phyloP scores from a whole-genome alignment of 2,797 vertebrate genomes.

The Xyrichtys novacula region DNA sequence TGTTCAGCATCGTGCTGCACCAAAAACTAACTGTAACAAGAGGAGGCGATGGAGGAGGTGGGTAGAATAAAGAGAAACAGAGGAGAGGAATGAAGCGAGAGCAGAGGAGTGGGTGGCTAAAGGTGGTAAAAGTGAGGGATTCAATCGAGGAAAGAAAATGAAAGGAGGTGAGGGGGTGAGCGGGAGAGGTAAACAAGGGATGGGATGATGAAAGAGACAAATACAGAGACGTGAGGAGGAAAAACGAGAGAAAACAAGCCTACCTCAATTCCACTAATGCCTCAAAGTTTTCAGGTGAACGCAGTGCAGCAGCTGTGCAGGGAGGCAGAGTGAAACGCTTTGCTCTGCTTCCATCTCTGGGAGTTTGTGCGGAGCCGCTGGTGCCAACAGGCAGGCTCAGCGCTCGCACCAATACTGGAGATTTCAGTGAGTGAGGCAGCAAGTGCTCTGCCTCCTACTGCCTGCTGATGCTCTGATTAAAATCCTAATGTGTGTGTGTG shows the following conservation, averaged over 20 bases:
- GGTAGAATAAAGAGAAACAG: conserved; percentile 27
- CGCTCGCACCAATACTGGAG: conserved; percentile 50
- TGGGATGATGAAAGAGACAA: neutral
- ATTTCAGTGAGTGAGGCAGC: conserved; percentile 51
- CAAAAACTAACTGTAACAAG: conserved; percentile 40
- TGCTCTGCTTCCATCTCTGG: conserved; percentile 51
- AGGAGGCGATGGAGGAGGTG: conserved; percentile 38
- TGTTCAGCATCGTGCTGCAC: conserved; percentile 13
- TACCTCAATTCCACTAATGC: conserved; percentile 67
- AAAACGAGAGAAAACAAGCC: conserved; percentile 44
- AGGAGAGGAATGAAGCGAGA: conserved; percentile 22
- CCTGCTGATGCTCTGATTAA: conserved; percentile 67
- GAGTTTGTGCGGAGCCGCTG: conserved; percentile 45
- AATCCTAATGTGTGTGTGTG: conserved; percentile 33
- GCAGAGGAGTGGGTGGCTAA: conserved; percentile 24
- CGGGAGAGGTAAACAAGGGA: neutral
- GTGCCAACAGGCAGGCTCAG: conserved; percentile 61
- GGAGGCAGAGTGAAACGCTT: conserved; percentile 25
- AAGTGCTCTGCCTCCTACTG: conserved; percentile 65
- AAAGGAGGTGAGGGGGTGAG: conserved; percentile 4
- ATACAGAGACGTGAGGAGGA: neutral
- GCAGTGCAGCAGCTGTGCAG: neutral
- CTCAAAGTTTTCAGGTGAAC: conserved; percentile 49
- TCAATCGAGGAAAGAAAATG: conserved; percentile 5
- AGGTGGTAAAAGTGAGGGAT: conserved; percentile 29